phyloP scores from a whole-genome alignment of 2,113 vertebrate genomes.

The Microtus oregoni region DNA sequence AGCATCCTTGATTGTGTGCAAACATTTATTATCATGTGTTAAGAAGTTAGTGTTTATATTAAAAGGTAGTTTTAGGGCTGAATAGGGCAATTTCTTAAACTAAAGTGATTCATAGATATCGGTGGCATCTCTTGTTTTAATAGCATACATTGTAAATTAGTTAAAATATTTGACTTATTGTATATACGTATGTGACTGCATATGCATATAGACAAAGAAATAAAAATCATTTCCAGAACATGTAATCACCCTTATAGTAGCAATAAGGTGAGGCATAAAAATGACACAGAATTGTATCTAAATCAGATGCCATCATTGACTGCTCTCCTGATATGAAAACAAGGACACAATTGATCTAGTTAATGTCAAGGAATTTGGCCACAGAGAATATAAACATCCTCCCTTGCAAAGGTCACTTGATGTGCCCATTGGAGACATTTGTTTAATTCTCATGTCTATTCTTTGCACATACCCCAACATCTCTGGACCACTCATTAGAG shows the following conservation, averaged over 20 bases:
- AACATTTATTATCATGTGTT: slow-evolving; percentile 35
- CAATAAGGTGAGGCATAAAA: background rate
- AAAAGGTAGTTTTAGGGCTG: slow-evolving; percentile 27
- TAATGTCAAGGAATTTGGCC: background rate
- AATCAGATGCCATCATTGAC: slow-evolving; percentile 1
- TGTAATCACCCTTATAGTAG: background rate
- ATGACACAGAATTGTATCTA: background rate
- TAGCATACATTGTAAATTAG: background rate
- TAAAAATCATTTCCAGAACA: slow-evolving; percentile 5
- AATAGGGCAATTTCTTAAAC: slow-evolving; percentile 22
- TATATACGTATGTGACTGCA: background rate
- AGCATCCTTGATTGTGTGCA: background rate
- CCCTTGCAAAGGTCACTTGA: background rate
- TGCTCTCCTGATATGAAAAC: background rate
- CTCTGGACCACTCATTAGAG: slow-evolving; percentile 3
- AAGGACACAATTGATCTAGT: background rate
- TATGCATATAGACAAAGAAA: background rate
- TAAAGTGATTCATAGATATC: slow-evolving; percentile 26
- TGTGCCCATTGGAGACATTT: background rate
- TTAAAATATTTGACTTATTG: background rate
- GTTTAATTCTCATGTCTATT: background rate
- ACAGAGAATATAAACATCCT: background rate
- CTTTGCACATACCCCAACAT: background rate
- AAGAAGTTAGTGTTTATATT: background rate
- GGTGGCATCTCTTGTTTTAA: slow-evolving; percentile 4